Percentiles rank a stretch among this genome's conserved stretches.
Evolutionary conservation across 2,113 vertebrate genomes (phyloP).

Genomic region (Acanthisitta chloris): DNA sequence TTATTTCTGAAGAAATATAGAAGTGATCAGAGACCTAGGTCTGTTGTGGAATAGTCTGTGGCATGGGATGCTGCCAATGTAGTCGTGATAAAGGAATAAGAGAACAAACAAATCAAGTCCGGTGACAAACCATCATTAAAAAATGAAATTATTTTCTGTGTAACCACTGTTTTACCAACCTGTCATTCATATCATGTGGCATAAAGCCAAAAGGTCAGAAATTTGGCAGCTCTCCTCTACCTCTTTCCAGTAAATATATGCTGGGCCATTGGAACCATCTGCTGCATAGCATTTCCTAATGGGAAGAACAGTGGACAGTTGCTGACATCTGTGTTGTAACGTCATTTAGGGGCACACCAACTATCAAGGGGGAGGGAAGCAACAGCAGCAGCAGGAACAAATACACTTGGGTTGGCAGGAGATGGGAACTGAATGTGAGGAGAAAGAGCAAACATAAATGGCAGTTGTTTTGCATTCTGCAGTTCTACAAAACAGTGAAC

Average conservation of each 20-base stretch:
- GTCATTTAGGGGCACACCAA: neutral
- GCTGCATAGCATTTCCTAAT: neutral
- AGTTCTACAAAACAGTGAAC: neutral
- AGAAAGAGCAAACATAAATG: neutral
- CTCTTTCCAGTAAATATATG: neutral
- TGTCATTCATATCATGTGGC: neutral
- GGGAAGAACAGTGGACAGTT: neutral
- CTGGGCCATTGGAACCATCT: conserved; percentile 16
- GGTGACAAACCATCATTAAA: neutral
- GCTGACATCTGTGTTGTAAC: conserved; percentile 3
- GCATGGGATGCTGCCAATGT: neutral
- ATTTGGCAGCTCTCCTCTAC: neutral
- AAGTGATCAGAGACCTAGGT: neutral
- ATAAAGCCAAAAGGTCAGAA: neutral
- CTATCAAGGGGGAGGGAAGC: neutral
- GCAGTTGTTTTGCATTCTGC: neutral
- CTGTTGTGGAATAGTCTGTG: neutral
- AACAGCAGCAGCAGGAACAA: neutral
- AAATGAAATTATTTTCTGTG: neutral
- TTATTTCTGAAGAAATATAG: neutral
- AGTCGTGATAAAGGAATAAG: neutral
- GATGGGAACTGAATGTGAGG: neutral
- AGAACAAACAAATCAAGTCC: neutral
- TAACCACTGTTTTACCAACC: neutral
- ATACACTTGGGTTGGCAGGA: neutral